phyloP scores from a whole-genome alignment of 2,888 invertebrate species.

The Lacanobia oleracea region DNA sequence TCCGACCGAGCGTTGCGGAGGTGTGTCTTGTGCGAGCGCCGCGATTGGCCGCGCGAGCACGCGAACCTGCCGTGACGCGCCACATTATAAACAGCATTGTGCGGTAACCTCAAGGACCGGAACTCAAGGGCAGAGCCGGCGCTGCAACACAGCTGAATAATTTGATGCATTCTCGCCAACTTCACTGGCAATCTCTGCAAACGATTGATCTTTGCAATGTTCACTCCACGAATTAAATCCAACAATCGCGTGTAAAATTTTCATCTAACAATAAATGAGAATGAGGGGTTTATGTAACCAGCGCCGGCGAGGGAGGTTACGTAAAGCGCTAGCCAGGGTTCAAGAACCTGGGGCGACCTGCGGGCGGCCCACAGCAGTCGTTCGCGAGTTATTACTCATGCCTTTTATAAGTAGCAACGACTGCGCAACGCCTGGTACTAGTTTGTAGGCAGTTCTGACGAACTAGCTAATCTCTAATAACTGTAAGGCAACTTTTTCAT shows the following conservation, averaged over 20 bases:
- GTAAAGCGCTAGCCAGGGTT: conserved; percentile 66
- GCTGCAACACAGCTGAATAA: conserved; percentile 22
- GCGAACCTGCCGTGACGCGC: conserved; percentile 58
- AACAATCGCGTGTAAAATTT: conserved; percentile 34
- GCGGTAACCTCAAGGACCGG: conserved; percentile 62
- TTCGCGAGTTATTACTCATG: conserved; percentile 52
- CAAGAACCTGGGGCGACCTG: conserved; percentile 70
- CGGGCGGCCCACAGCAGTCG: conserved; percentile 42
- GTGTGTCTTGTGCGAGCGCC: conserved; percentile 81
- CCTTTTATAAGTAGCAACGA: conserved; percentile 14
- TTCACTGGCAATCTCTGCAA: conserved; percentile 4
- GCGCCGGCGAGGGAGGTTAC: conserved; percentile 58
- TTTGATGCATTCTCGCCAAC: conserved; percentile 19
- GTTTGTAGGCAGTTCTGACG: conserved; percentile 9
- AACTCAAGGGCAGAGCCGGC: conserved; percentile 57
- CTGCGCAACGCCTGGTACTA: conserved; percentile 20
- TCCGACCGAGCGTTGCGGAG: conserved; percentile 77
- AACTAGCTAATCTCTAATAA: conserved; percentile 8
- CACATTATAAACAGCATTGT: conserved; percentile 59
- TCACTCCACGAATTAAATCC: conserved; percentile 2
- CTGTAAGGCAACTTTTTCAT: neutral
- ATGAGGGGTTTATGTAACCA: conserved; percentile 60
- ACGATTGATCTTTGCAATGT: neutral
- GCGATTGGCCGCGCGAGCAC: conserved; percentile 79
- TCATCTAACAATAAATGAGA: conserved; percentile 37